Base-by-base conservation (phyloP, 2,888 invertebrate species). In the Siphonodentalium dalli region DNA sequence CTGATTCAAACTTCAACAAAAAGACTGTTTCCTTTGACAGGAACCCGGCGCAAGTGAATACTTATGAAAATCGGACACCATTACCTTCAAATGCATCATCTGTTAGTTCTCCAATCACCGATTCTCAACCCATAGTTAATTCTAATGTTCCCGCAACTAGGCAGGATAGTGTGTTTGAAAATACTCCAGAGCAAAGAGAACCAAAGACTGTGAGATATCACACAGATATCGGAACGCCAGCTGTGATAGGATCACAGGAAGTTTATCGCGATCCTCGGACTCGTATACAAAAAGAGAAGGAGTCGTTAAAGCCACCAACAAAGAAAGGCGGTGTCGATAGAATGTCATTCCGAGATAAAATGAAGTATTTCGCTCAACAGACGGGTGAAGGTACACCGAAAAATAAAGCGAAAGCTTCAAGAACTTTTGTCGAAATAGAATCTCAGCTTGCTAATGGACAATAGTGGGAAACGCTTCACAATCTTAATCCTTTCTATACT, bases 331-430 rank as follows among this genome's bases (percentile, higher is more conserved):
- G 61, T 28, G 54, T 62, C 2, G 96, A 97, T 80, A 93, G 95
- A 74, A 86, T 98, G 58, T 93, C 93, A 53, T 99, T 99, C 84
- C 91, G 94, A 81, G 98, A 99, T 83, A 99, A 99, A 84, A 98
- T 98, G 96, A 94, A 94, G 84, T 93, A 97, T 92, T 99, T 99
- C 85, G 98, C 97, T 37, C 88, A 92, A 84, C 96, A 97, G 85
- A 90, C 94, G 13, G 97, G 97, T 35, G 95, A 96, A 79, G 88
- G 89, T 76, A 93, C 94, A 58, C 95, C 95, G 65, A 90, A 92
- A 84, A 93, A 95, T 82, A 94, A 94, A 85, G 90, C 94, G 54
- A 97, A 96, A 85, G 93, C 92, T 82, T 97, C 96, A 33, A 87
- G 93, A 71, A 95, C 95, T 49, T 95, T 97, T 58, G 59, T 71